Conservation (phyloP, 2,113 vertebrate species). For the Nothoprocta perdicaria region DNA sequence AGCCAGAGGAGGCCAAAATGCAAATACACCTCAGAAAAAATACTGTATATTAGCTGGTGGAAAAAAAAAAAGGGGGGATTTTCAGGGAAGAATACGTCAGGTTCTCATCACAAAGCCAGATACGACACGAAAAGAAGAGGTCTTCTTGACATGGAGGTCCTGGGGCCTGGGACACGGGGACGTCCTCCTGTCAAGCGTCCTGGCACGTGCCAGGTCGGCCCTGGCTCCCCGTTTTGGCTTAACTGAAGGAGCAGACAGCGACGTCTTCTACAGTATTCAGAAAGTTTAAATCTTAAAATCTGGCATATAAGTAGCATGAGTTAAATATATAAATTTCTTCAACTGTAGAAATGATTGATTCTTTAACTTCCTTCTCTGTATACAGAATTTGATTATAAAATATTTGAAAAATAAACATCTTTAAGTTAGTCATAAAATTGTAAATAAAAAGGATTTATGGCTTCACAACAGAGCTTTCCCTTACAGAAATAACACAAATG, state of each 20-base stretch:
- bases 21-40: neutral
- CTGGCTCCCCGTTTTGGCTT: neutral
- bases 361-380: neutral
- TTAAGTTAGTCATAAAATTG: neutral
- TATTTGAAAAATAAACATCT: neutral
- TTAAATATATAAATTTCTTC: neutral
- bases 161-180: fast-evolving
- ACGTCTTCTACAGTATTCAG: neutral
- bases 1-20: neutral
- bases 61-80: neutral
- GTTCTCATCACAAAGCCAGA: neutral
- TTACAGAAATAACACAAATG: neutral
- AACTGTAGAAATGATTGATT: neutral
- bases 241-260: neutral
- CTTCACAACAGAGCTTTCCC: neutral
- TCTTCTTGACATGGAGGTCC: neutral
- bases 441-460: neutral
- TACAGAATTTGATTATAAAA: neutral
- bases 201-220: neutral
- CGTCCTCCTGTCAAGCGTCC: neutral
- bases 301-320: neutral
- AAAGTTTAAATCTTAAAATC: neutral
- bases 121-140: neutral
- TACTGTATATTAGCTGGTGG: neutral
- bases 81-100: neutral